These are phyloP conservation scores for Lamellibrachia luymesi DNA, from an alignment of 1,140 invertebrate species.

Conservation along the genomic window DNA sequence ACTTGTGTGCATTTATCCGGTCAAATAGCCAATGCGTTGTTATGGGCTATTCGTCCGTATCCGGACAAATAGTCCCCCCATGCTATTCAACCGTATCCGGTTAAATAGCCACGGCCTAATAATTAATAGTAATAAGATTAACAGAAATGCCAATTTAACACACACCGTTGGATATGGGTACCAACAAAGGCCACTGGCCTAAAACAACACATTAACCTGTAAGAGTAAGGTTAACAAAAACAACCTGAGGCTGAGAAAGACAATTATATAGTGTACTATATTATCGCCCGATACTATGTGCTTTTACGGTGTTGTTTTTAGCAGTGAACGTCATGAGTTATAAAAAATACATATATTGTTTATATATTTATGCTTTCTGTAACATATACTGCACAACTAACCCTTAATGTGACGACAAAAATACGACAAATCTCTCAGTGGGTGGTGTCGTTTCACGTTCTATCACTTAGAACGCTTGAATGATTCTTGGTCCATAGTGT, in stretches of 20 bases:
- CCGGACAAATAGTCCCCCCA: too few species aligned
- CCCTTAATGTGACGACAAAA: background rate
- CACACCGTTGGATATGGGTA: too few species aligned
- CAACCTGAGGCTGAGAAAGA: background rate
- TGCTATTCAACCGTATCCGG: too few species aligned
- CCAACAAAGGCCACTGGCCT: too few species aligned
- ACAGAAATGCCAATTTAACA: too few species aligned
- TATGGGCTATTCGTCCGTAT: too few species aligned
- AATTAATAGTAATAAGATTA: too few species aligned
- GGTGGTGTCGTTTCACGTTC: background rate
- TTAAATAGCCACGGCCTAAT: too few species aligned
- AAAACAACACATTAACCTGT: too few species aligned
- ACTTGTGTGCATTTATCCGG: too few species aligned
- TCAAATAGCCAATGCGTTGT: too few species aligned
- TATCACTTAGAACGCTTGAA: background rate
- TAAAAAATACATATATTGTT: background rate
- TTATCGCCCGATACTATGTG: background rate
- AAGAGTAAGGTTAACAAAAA: too few species aligned
- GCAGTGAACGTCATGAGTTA: background rate
- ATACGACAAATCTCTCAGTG: background rate
- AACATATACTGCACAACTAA: background rate
- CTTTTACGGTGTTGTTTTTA: background rate
- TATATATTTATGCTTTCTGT: background rate
- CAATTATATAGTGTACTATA: background rate
- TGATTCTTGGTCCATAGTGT: background rate